Conservation (phyloP, 2,113 vertebrate species). For the Haliaeetus leucogaster region DNA sequence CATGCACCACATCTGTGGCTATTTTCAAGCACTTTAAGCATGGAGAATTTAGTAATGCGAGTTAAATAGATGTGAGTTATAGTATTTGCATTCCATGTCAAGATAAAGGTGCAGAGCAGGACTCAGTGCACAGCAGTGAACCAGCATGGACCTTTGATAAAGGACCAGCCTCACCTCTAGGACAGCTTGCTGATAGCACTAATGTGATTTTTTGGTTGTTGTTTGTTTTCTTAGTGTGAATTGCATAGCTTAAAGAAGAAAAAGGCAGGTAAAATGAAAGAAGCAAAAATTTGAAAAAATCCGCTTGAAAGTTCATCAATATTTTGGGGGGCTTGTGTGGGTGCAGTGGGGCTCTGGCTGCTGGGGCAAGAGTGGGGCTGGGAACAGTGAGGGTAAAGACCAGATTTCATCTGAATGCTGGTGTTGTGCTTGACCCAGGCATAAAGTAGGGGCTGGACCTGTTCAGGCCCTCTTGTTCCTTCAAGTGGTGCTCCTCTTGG, state of each 20-base stretch:
- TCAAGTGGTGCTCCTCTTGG: not conserved
- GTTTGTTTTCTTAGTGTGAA: not conserved
- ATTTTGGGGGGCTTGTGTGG: not conserved
- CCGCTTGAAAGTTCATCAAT: not conserved
- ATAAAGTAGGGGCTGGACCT: not conserved
- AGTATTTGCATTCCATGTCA: not conserved
- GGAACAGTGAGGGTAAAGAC: not conserved
- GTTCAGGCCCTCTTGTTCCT: not conserved
- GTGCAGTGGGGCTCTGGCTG: not conserved
- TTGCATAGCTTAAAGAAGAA: not conserved
- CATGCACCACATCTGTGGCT: fast-evolving
- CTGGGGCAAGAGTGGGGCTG: not conserved
- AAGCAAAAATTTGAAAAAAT: not conserved
- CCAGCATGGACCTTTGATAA: not conserved
- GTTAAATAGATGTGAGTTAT: not conserved
- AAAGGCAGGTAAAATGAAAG: not conserved
- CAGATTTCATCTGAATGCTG: not conserved
- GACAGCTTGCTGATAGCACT: not conserved
- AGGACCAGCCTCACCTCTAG: not conserved
- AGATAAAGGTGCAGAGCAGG: not conserved
- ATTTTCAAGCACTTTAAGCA: not conserved
- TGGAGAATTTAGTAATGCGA: not conserved
- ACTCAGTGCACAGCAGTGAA: not conserved
- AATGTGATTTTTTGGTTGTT: not conserved
- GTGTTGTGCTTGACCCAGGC: not conserved